Evolutionary conservation across 2,797 vertebrate genomes (phyloP), one percentile per base, ranked within the genome.

Genomic region (Bucorvus abyssinicus): DNA sequence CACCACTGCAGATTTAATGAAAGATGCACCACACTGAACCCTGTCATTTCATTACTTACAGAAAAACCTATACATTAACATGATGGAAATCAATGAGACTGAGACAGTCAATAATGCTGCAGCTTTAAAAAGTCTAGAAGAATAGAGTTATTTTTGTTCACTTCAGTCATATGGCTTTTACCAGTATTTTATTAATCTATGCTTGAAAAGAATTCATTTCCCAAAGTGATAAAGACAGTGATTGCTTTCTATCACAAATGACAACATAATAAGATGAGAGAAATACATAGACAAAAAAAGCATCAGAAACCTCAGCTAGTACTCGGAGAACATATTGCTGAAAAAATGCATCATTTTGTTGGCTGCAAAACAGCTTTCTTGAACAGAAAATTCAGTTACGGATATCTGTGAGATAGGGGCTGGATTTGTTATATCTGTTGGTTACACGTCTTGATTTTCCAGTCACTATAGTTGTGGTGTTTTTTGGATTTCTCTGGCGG

Each of bases 91-190:
- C 89, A 95, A 91, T 52, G 59, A 75, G 38, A 92, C 36, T 85
- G 75, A 97, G 94, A 75, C 49, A 96, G 90, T 53, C 90, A 92
- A 95, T 89, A 94, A 85, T 34, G 47, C 55, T 78, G 36, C 50
- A 93, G 64, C 14, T 91, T 91, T 84, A 45, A 81, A 71, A 81
- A 68, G 49, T 71, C 84, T 78, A 95, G 71, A 93, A 75, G 52
- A 91, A 94, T 89, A 95, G 92, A 96, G 95, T 94, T 78, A 89
- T 63, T 97, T 97, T 94, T 80, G 53, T 96, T 95, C 80, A 82
- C 36, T 91, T 90, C 64, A 95, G 49, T 91, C 29, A 52, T 89
- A 94, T 47, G 32, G 21, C 12, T 93, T 94, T 87, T 78, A 81
- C 52, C 22, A 47, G 23, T 64, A 80, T 24, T 49, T 49, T 49